Evolutionary conservation across 2,888 invertebrate genomes (phyloP), one percentile per base, ranked within the genome.

Genomic region (Copidosoma aretas): DNA sequence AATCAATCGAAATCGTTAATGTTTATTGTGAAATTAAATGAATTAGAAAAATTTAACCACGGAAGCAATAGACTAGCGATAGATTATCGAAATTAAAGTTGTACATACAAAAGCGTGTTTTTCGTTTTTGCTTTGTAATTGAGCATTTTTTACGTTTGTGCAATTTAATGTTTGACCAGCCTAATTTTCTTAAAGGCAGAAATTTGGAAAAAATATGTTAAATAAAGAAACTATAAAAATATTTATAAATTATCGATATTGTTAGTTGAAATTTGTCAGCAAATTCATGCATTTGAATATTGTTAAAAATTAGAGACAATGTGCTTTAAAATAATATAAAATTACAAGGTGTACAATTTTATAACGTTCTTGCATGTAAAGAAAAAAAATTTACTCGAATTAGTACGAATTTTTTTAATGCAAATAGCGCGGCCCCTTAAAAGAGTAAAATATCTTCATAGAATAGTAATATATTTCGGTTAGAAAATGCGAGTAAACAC

Each of bases 51-150:
- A 59, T 62, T 46, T 64, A 8, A 8, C 32, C 8, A 63, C 46
- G 46, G 53, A 71, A 66, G 66, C 63, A 71, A 68, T 71, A 71
- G 62, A 54, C n/a, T 67, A 71, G 67, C 58, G 39, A 59, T 71
- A 65, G 64, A 67, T 58, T 10, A 56, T 19, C 63, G 24, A 60
- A 56, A 70, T 57, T 56, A 57, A 70, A 72, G 64, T 17, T 46
- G 43, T 46, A 46, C 41, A 14, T 41, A 41, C 3, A 46, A 66
- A 67, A 41, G 56, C 59, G 61, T 67, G 59, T 67, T 72, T 71
- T 68, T 56, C 43, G 46, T 51, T 65, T 39, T 46, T 65, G 59
- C 25, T 64, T 68, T 54, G 60, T 64, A 39, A 60, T 65, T 51
- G 22, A 60, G 51, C 14, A 67, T 57, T 64, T 61, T 64, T 64